phyloP scores from a whole-genome alignment of 2,113 vertebrate genomes.

The Greenwoodochromis staneri region DNA sequence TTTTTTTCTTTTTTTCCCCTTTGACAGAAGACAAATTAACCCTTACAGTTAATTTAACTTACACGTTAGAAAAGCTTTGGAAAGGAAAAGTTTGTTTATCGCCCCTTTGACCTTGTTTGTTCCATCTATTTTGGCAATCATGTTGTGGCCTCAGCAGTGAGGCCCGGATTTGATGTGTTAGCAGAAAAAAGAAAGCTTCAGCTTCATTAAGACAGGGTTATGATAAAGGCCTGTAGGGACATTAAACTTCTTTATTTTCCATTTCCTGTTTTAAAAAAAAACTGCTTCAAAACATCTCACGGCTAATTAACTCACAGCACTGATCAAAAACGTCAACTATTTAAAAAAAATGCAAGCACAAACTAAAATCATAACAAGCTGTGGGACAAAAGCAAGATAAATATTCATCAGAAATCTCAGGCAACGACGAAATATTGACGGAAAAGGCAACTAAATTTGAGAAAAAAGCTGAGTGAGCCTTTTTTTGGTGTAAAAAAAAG shows the following conservation, averaged over 20 bases:
- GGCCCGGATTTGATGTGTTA: conserved; percentile 28
- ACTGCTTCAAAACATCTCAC: conserved; percentile 31
- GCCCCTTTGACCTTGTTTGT: background rate
- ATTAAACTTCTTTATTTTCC: conserved; percentile 27
- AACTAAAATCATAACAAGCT: conserved; percentile 13
- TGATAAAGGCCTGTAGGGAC: conserved; percentile 31
- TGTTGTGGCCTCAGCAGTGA: conserved; percentile 4
- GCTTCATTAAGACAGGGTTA: conserved; percentile 39
- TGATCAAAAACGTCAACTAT: conserved; percentile 25
- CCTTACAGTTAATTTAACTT: background rate
- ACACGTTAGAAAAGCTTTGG: background rate
- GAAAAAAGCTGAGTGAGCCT: background rate
- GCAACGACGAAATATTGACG: background rate
- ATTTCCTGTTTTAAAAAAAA: conserved; percentile 7
- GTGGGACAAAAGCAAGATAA: conserved; percentile 1
- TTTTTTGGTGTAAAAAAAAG: background rate
- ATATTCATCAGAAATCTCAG: background rate
- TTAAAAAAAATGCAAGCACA: conserved; percentile 4
- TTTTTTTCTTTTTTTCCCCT: background rate
- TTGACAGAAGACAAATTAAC: background rate
- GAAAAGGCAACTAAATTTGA: background rate
- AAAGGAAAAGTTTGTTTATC: conserved; percentile 3
- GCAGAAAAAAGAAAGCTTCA: conserved; percentile 29
- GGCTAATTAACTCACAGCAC: conserved; percentile 40
- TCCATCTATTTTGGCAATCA: background rate